Evolutionary conservation across 2,797 vertebrate species (phyloP), one percentile per base, ranked within the genome.

Genomic region (Crypturellus tataupa): DNA sequence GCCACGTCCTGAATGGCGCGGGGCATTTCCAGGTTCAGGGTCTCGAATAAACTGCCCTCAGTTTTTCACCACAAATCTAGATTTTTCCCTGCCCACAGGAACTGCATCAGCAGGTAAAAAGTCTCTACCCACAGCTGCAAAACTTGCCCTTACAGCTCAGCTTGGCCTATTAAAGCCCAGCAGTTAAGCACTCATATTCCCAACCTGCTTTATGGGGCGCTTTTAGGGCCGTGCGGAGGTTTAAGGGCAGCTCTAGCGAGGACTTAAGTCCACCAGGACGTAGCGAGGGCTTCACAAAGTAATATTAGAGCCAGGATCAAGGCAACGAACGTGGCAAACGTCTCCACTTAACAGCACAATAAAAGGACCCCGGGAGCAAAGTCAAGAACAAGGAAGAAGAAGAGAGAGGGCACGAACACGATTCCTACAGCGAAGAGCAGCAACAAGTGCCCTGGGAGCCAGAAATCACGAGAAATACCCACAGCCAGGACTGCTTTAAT

Each of bases 91-190:
- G 37, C 37, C 37, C 37, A 39, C 37, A 39, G 37, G 37, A 39
- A 39, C 37, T 39, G 37, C 37, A 39, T 39, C 37, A 39, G 37
- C 37, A 39, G 37, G 37, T 39, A 39, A 39, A 39, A 39, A 39
- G 37, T 39, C 37, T 39, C 37, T 39, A 39, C 37, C 37, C 37
- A 39, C 37, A 39, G 37, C 11, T 39, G 37, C 37, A 60, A 87
- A 89, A 77, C 44, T 10, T 68, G 79, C 87, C 68, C 78, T 80
- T 64, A 51, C 35, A 75, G 75, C 87, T 89, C 84, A 85, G 31
- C 33, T 3, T 82, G 81, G 80, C 78, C 68, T 29, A 29, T 77
- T 80, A 92, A 80, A 90, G 78, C 4, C 1, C 7, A 82, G 67
- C 44, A 80, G 71, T 75, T 87, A 70, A 90, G 86, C 56, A 67